A percentile compares a stretch with the other conserved stretches of the same genome.
phyloP scores from a whole-genome alignment of 1,140 invertebrate genomes.

The Zaprionus gabonicus region DNA sequence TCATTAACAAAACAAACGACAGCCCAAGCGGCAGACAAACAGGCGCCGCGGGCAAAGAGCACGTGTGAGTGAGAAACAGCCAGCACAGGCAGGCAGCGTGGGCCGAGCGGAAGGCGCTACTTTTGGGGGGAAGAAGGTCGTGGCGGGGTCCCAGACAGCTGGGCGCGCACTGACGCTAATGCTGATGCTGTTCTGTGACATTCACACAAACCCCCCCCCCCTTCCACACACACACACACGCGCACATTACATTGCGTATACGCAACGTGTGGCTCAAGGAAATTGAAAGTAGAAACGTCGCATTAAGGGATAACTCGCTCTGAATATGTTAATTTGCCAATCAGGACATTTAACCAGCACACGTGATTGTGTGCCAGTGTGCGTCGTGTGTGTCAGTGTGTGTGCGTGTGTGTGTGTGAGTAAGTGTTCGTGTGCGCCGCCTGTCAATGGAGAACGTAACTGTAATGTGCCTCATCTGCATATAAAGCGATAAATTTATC shows the following conservation, averaged over 20 bases:
- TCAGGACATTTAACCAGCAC: constrained; percentile 34
- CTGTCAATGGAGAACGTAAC: constrained; percentile 1
- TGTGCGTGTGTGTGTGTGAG: constrained; percentile 1
- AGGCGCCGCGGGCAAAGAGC: constrained; percentile 31
- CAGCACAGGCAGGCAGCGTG: not conserved
- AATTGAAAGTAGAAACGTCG: constrained; percentile 39
- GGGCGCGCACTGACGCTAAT: constrained; percentile 26
- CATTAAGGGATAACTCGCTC: constrained; percentile 52
- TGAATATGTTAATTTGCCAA: constrained; percentile 55
- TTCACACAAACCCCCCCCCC: constrained; percentile 18
- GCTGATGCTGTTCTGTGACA: constrained; percentile 24
- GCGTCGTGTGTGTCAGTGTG: constrained; percentile 2
- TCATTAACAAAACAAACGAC: constrained; percentile 57
- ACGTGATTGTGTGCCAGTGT: not conserved
- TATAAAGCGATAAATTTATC: constrained; percentile 39
- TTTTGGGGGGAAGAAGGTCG: not conserved
- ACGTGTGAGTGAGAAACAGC: not conserved
- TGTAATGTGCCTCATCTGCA: constrained; percentile 34
- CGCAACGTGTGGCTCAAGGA: constrained; percentile 30
- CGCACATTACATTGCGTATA: constrained; percentile 36
- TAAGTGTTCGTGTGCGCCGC: not conserved
- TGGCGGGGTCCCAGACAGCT: constrained; percentile 30
- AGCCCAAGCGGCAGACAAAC: constrained; percentile 43
- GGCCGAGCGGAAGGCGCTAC: not conserved
- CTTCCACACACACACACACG: not conserved